Conservation (phyloP, 2,888 invertebrate genomes). For the Serripes groenlandicus region DNA sequence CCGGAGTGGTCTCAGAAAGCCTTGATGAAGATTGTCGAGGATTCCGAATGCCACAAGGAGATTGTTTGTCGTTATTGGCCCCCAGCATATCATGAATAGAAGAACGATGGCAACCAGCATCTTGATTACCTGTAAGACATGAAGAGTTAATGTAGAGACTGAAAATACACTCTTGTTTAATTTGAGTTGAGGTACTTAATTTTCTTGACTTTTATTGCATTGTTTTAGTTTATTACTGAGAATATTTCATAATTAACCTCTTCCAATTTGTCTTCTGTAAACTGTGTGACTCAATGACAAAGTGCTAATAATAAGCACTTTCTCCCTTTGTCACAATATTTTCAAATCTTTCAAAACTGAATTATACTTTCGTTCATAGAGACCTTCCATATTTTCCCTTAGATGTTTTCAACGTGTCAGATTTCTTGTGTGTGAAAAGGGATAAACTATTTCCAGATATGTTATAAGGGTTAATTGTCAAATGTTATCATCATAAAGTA, state of each 20-base stretch:
- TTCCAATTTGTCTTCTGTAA: background rate
- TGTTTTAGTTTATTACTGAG: too few relatives aligned
- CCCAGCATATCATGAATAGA: constrained; percentile 91
- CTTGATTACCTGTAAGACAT: constrained; percentile 89
- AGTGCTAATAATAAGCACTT: background rate
- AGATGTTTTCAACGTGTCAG: too few relatives aligned
- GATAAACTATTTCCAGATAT: too few relatives aligned
- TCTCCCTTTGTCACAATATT: background rate
- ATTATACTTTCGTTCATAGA: background rate
- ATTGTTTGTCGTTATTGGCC: constrained; percentile 90
- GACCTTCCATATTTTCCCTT: too few relatives aligned
- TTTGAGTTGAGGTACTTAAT: too few relatives aligned
- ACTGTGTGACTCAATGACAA: background rate
- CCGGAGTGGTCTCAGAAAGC: constrained; percentile 89
- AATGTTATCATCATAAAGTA: too few relatives aligned
- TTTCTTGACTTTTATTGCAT: too few relatives aligned
- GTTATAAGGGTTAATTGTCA: too few relatives aligned
- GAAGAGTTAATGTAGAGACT: background rate
- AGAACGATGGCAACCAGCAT: constrained; percentile 91
- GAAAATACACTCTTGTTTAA: too few relatives aligned
- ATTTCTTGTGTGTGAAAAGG: too few relatives aligned
- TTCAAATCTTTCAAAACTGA: background rate
- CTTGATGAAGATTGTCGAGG: constrained; percentile 87
- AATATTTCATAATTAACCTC: too few relatives aligned
- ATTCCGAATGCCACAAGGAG: constrained; percentile 89